A percentile compares a stretch with the other conserved stretches of the same genome.
phyloP scores from a whole-genome alignment of 2,113 vertebrate species.

The Lycaon pictus region DNA sequence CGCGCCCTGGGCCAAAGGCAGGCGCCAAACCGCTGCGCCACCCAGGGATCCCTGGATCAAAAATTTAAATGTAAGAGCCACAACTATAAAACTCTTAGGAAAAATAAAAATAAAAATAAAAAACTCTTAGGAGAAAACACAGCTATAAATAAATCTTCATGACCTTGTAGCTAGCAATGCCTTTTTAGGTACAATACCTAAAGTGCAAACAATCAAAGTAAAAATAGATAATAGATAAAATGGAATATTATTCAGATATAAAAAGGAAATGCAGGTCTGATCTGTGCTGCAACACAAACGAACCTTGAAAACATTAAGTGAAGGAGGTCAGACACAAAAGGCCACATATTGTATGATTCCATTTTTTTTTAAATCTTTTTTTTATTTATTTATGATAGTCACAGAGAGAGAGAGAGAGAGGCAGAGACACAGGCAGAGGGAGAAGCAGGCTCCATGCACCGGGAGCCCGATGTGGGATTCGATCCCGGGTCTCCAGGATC shows the following conservation, averaged over 20 bases:
- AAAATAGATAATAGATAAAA: neutral
- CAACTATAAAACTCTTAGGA: neutral
- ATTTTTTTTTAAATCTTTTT: neutral
- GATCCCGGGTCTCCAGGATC: too few relatives aligned
- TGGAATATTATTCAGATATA: constrained; percentile 17
- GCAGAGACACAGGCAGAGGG: too few relatives aligned
- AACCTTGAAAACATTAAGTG: constrained; percentile 37
- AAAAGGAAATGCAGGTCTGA: constrained; percentile 40
- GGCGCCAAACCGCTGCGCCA: too few relatives aligned
- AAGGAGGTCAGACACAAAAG: constrained; percentile 24
- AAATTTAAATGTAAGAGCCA: neutral
- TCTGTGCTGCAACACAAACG: neutral
- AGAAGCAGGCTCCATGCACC: too few relatives aligned
- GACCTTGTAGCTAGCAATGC: neutral
- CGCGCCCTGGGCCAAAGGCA: too few relatives aligned
- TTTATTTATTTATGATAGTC: too few relatives aligned
- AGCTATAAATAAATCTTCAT: constrained; percentile 20
- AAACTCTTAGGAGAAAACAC: neutral
- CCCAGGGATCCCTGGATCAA: too few relatives aligned
- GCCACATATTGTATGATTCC: neutral
- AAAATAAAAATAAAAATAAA: neutral
- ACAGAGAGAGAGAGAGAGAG: too few relatives aligned
- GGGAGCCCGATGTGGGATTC: too few relatives aligned
- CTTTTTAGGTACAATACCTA: neutral
- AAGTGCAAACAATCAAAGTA: constrained; percentile 16